Evolutionary conservation across 2,888 invertebrate genomes (phyloP).

Genomic region (Hermaeophaga mercurialis): DNA sequence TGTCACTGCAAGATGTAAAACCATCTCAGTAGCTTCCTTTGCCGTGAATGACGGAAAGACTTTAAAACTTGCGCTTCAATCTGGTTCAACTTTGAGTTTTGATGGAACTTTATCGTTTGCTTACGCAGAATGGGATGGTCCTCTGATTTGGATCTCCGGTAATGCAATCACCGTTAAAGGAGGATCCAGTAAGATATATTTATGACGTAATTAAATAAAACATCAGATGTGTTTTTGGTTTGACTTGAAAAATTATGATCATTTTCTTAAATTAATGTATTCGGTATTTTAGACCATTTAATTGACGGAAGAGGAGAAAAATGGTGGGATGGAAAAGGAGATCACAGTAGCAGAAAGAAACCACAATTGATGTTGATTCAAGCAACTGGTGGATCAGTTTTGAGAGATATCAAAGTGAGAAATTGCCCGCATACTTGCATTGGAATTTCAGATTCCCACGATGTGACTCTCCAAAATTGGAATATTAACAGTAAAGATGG

Average conservation of each 20-base stretch:
- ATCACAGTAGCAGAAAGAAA: conserved; percentile 20
- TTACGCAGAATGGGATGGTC: conserved; percentile 31
- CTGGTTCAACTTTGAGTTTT: conserved; percentile 30
- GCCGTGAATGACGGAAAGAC: conserved; percentile 32
- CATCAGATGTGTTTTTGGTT: too few relatives aligned
- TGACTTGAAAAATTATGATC: too few relatives aligned
- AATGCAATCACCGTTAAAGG: conserved; percentile 31
- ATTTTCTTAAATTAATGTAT: background rate
- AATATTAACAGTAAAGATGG: conserved; percentile 18
- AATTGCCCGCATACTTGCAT: conserved; percentile 25
- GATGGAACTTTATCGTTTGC: conserved; percentile 30
- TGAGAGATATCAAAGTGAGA: conserved; percentile 23
- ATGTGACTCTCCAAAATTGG: conserved; percentile 11
- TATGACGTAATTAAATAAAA: background rate
- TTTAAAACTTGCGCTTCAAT: conserved; percentile 27
- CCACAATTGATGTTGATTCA: conserved; percentile 20
- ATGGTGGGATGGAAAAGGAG: conserved; percentile 28
- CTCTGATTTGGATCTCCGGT: conserved; percentile 33
- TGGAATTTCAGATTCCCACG: conserved; percentile 12
- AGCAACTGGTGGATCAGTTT: conserved; percentile 17
- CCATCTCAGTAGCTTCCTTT: conserved; percentile 32
- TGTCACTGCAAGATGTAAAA: conserved; percentile 30
- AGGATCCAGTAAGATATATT: conserved; percentile 23
- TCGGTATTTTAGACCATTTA: conserved; percentile 12
- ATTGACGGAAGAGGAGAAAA: conserved; percentile 17